Conservation (phyloP, 1,140 invertebrate genomes). For the Panulirus ornatus region DNA sequence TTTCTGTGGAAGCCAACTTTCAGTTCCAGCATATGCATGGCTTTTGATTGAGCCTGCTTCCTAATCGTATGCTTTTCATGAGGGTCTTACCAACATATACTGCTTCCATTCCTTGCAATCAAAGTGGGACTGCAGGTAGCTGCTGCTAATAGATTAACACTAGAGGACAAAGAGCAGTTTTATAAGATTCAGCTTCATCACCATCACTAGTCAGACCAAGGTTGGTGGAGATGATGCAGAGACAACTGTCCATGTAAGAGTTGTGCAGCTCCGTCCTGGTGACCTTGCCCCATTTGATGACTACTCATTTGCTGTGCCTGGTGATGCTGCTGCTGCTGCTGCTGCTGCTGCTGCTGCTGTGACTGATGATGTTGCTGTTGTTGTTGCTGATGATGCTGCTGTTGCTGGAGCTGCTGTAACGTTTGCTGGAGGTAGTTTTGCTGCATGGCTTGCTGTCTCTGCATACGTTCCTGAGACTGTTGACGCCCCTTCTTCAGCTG, state of each 20-base stretch:
- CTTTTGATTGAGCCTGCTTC: conserved; percentile 38
- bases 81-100: conserved; percentile 16
- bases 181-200: conserved; percentile 33
- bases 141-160: conserved; percentile 22
- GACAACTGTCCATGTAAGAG: conserved; percentile 70
- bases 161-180: conserved; percentile 26
- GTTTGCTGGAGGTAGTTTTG: conserved; percentile 75
- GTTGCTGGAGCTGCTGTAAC: conserved; percentile 72
- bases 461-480: conserved; percentile 74
- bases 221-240: conserved; percentile 75
- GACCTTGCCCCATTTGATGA: conserved; percentile 62
- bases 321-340: conserved; percentile 70
- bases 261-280: conserved; percentile 60
- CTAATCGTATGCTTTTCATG: not conserved
- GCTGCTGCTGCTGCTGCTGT: conserved; percentile 69
- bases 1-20: conserved; percentile 3
- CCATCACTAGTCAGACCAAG: conserved; percentile 74
- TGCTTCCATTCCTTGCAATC: not conserved
- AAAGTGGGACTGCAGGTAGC: conserved; percentile 27
- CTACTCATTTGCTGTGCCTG: conserved; percentile 64
- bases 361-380: conserved; percentile 70
- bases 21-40: conserved; percentile 15
- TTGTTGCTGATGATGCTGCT: conserved; percentile 71
- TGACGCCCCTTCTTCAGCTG: conserved; percentile 75
- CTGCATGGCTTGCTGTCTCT: conserved; percentile 73